Percentiles rank a stretch among this genome's conserved stretches.
These are phyloP conservation scores for Lytechinus pictus DNA, from an alignment of 35 echinoderm and acorn worm genomes.

Conservation along the genomic window DNA sequence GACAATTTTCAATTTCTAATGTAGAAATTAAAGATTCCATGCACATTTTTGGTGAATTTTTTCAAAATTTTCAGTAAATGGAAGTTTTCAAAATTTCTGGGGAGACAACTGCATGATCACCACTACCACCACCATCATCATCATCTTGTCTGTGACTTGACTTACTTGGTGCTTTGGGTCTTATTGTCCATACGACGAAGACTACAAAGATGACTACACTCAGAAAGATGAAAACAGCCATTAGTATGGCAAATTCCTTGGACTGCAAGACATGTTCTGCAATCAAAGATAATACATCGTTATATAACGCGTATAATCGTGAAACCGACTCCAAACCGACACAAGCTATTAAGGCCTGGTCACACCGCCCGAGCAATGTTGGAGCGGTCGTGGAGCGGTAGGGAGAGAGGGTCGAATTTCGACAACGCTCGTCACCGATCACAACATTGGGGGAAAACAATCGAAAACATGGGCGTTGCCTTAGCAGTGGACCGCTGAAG, in stretches of 20 bases:
- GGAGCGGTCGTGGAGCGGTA: constrained; percentile 21
- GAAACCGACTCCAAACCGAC: too few relatives aligned
- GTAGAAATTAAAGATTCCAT: too few relatives aligned
- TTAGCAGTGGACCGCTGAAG: too few relatives aligned
- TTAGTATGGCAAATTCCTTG: neutral
- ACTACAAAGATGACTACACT: neutral
- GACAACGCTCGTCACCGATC: constrained; percentile 28
- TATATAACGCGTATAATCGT: too few relatives aligned
- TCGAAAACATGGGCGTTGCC: too few relatives aligned
- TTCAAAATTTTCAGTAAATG: too few relatives aligned
- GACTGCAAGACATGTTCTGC: neutral
- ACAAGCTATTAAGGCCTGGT: neutral
- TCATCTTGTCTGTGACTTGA: neutral
- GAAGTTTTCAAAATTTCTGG: too few relatives aligned
- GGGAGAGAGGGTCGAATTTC: constrained; percentile 32
- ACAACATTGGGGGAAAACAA: neutral
- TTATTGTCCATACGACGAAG: neutral
- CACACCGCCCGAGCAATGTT: constrained; percentile 21
- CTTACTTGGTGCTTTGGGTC: neutral
- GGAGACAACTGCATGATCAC: too few relatives aligned
- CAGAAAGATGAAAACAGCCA: neutral
- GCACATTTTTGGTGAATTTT: too few relatives aligned
- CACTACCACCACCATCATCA: too few relatives aligned
- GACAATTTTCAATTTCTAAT: too few relatives aligned
- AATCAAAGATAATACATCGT: neutral